Evolutionary conservation across 2,888 invertebrate genomes (phyloP).

Genomic region (Xestia c-nigrum): DNA sequence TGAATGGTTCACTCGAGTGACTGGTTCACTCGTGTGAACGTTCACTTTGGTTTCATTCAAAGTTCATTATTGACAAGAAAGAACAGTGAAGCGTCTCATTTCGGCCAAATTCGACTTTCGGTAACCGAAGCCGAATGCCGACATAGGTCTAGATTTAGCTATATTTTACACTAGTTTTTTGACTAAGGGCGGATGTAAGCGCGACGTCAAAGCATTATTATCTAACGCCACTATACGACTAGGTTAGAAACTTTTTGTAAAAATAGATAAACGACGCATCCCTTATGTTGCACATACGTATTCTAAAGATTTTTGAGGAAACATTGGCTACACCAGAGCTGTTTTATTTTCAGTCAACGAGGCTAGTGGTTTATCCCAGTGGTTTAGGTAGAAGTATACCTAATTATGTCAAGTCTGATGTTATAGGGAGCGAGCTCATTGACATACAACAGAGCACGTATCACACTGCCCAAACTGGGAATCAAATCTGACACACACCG

Average conservation of each 20-base stretch:
- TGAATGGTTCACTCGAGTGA: not conserved
- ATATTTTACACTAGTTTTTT: constrained; percentile 63
- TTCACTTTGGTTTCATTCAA: not conserved
- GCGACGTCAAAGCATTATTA: constrained; percentile 62
- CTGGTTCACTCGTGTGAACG: not conserved
- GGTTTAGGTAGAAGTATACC: not conserved
- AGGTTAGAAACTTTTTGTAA: constrained; percentile 61
- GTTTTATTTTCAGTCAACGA: not conserved
- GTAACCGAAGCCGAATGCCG: constrained; percentile 48
- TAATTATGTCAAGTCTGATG: no score
- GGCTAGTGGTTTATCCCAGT: not conserved
- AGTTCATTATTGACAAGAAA: not conserved
- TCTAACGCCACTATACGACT: constrained; percentile 58
- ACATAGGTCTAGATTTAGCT: constrained; percentile 47
- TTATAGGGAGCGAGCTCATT: not conserved
- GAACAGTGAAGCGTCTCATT: not conserved
- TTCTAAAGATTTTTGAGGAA: constrained; percentile 28
- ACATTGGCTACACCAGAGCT: not conserved
- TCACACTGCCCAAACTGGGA: not conserved
- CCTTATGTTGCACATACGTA: constrained; percentile 23
- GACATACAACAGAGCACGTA: not conserved
- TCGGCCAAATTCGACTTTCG: constrained; percentile 52
- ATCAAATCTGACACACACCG: not conserved
- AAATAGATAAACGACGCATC: constrained; percentile 61
- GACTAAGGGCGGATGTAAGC: constrained; percentile 59